Evolutionary conservation across 1,140 invertebrate species (phyloP).

Genomic region (Zaprionus ornatus): DNA sequence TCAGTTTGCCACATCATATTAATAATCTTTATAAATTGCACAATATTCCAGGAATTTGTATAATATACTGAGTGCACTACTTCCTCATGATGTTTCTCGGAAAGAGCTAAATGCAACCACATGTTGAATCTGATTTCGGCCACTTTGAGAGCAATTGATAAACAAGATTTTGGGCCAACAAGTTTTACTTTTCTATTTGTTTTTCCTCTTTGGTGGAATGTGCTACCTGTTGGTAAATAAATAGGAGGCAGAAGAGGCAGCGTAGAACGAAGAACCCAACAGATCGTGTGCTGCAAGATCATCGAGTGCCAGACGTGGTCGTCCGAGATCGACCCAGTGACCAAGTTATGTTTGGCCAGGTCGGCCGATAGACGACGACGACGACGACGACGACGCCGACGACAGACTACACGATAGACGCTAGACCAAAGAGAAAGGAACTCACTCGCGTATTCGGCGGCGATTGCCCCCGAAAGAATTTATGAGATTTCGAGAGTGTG

Average conservation of each 20-base stretch:
- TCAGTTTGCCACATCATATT: not conserved
- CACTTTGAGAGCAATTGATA: constrained; percentile 33
- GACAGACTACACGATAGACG: constrained; percentile 6
- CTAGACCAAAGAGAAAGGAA: constrained; percentile 64
- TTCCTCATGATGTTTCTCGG: constrained; percentile 1
- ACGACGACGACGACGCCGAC: constrained; percentile 1
- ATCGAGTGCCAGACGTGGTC: constrained; percentile 56
- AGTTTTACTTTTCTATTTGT: constrained; percentile 8
- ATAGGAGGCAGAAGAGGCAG: constrained; percentile 41
- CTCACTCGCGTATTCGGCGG: constrained; percentile 52
- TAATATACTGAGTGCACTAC: not conserved
- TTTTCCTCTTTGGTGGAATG: constrained; percentile 1
- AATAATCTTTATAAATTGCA: not conserved
- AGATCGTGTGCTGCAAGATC: constrained; percentile 62
- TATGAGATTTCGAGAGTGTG: constrained; percentile 50
- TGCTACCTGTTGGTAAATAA: constrained; percentile 62
- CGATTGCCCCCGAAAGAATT: constrained; percentile 61
- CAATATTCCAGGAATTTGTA: not conserved
- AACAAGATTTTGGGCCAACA: constrained; percentile 26
- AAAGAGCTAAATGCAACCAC: constrained; percentile 30
- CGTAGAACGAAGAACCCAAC: constrained; percentile 15
- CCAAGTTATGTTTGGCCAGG: constrained; percentile 65
- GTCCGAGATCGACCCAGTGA: constrained; percentile 69
- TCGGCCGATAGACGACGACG: constrained; percentile 26
- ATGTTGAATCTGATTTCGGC: constrained; percentile 12